Conservation (phyloP, 2,888 invertebrate genomes). For the Acanthosepion esculentum region DNA sequence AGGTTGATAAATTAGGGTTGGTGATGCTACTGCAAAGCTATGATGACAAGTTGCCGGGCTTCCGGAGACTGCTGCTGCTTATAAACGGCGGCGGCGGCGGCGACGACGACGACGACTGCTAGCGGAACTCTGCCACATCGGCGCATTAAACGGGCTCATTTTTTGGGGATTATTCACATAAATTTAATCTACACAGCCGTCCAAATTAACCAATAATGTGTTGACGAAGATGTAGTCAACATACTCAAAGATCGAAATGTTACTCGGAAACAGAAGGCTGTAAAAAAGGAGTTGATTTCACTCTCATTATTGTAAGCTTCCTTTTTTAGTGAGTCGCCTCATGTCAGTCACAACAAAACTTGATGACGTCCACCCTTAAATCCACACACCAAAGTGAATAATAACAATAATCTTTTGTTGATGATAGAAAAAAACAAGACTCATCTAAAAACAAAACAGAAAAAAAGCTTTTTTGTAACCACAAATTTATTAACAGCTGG, state of each 20-base stretch:
- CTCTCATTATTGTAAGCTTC: neutral
- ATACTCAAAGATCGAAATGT: neutral
- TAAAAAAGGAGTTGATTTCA: neutral
- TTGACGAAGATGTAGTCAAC: neutral
- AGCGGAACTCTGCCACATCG: slow-evolving; percentile 33
- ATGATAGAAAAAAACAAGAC: neutral
- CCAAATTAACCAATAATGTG: neutral
- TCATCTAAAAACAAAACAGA: neutral
- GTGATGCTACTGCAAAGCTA: no score
- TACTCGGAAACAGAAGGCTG: neutral
- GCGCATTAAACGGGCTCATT: neutral
- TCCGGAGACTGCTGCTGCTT: neutral
- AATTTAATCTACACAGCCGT: neutral
- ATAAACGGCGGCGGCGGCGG: neutral
- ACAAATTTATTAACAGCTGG: neutral
- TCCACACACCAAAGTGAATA: neutral
- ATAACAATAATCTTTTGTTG: neutral
- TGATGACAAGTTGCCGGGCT: no score
- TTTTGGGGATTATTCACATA: neutral
- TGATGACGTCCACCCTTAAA: slow-evolving; percentile 15
- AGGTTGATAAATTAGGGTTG: no score
- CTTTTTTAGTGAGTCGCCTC: neutral
- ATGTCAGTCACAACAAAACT: neutral
- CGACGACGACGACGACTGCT: neutral
- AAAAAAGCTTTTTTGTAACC: neutral